A percentile compares a stretch with the other conserved stretches of the same genome.
Conservation (phyloP, 2,113 vertebrate species). For the Bos javanicus region DNA sequence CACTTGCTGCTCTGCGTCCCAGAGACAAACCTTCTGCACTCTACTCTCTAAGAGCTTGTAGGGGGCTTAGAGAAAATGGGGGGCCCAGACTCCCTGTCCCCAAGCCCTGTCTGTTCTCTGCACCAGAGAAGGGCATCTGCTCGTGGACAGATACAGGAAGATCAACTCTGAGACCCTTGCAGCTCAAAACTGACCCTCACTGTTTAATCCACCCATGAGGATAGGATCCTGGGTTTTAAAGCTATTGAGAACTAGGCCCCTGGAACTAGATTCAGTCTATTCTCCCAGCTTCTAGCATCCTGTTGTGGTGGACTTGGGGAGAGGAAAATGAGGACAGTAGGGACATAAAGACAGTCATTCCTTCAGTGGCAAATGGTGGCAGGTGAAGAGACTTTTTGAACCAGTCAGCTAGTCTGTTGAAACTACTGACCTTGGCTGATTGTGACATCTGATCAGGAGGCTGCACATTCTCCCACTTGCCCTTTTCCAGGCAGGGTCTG, state of each 20-base stretch:
- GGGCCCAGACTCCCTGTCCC: not conserved
- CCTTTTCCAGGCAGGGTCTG: not conserved
- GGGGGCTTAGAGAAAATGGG: not conserved
- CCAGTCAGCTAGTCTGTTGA: not conserved
- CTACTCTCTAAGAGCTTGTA: not conserved
- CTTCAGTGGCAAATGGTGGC: not conserved
- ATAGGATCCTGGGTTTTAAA: not conserved
- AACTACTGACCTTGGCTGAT: not conserved
- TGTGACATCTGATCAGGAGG: not conserved
- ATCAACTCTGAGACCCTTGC: not conserved
- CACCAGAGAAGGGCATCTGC: not conserved
- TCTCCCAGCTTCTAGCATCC: not conserved
- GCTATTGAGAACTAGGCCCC: not conserved
- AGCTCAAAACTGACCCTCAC: not conserved
- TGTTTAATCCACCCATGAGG: not conserved
- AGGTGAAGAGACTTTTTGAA: not conserved
- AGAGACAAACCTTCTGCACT: not conserved
- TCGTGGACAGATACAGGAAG: not conserved
- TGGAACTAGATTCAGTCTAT: not conserved
- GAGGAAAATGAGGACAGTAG: not conserved
- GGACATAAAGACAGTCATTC: not conserved
- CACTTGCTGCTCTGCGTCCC: not conserved
- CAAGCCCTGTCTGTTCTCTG: not conserved
- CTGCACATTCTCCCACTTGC: accelerated
- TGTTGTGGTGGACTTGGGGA: not conserved